Percentiles rank a stretch among this genome's conserved stretches.
Conservation (phyloP, 2,888 invertebrate genomes). For the Liopterus haemorrhoidalis region DNA sequence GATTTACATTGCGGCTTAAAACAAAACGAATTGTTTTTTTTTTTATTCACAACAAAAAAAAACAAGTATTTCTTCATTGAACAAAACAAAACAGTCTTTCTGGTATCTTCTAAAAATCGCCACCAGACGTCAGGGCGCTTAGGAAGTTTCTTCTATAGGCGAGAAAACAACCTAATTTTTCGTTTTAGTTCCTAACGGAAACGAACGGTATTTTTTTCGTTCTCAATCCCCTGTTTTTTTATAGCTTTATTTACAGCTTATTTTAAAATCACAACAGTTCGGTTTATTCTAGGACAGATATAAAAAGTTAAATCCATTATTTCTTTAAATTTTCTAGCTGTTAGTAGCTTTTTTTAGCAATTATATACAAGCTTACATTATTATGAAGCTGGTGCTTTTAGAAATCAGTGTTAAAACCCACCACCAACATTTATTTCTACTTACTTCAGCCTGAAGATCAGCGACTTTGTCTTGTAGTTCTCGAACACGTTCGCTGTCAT, state of each 20-base stretch:
- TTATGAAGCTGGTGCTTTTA: constrained; percentile 15
- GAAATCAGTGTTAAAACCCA: constrained; percentile 2
- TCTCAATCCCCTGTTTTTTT: not conserved
- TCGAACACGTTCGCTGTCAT: constrained; percentile 78
- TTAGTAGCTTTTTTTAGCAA: constrained; percentile 16
- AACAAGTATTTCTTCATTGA: no score
- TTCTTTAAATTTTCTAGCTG: not conserved
- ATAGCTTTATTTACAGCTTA: no score
- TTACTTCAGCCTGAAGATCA: constrained; percentile 89
- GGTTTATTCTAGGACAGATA: not conserved
- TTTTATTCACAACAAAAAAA: no score
- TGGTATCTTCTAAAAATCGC: no score
- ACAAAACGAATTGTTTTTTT: no score
- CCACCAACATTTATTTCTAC: constrained; percentile 29
- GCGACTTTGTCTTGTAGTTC: constrained; percentile 90
- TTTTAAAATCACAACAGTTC: no score
- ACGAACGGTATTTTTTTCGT: not conserved
- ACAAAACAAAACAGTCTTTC: no score
- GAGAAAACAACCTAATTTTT: not conserved
- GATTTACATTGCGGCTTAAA: no score
- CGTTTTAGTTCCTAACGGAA: not conserved
- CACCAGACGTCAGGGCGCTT: no score
- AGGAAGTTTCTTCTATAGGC: no score
- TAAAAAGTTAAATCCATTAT: not conserved
- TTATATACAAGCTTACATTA: constrained; percentile 22